Base-by-base conservation (phyloP, 2,113 vertebrate species). In the Tupaia tana region DNA sequence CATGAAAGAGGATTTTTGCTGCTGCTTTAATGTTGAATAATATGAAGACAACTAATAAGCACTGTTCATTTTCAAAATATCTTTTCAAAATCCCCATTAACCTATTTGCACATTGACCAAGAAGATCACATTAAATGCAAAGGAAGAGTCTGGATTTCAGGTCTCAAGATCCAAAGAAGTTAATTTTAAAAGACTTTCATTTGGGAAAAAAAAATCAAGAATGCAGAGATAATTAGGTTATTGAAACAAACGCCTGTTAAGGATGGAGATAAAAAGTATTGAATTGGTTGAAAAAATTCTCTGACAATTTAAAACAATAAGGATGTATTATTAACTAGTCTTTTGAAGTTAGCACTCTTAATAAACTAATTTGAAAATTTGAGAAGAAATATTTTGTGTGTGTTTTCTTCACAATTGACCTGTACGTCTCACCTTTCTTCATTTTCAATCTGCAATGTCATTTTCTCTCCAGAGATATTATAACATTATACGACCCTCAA, bases 11-110 rank as follows among this genome's bases (percentile, higher is more conserved):
- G 8, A 9, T 95, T 95, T 91, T 71, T 20, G 27, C 15, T 89
- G 14, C 64, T 69, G 19, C n/a, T 83, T 75, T 96, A 91, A 89
- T 56, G 8, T 52, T 64, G n/a, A 92, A 70, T 96, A 91, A 86
- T 54, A 91, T 29, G 18, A 56, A 95, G 61, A 69, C 52, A 86
- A 80, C 56, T 69, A 94, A 96, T 73, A 93, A 94, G 9, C 25
- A 86, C 15, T 71, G 43, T 79, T 27, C 43, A 90, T 73, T 88
- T 92, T 56, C 91, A 95, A 27, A 96, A 84, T 63, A 81, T 92
- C 34, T 64, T 90, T 59, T 93, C 92, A 67, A 95, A 91, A 52
- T 89, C 54, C 22, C n/a, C 25, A 27, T 86, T 93, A 88, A 24
- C 1, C 54, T 13, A 79, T 86, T 88, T 95, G 43, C 31, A 93